A percentile compares a stretch with the other conserved stretches of the same genome.
Evolutionary conservation across 2,797 vertebrate species (phyloP).

Genomic region (Poeciliopsis presidionis): DNA sequence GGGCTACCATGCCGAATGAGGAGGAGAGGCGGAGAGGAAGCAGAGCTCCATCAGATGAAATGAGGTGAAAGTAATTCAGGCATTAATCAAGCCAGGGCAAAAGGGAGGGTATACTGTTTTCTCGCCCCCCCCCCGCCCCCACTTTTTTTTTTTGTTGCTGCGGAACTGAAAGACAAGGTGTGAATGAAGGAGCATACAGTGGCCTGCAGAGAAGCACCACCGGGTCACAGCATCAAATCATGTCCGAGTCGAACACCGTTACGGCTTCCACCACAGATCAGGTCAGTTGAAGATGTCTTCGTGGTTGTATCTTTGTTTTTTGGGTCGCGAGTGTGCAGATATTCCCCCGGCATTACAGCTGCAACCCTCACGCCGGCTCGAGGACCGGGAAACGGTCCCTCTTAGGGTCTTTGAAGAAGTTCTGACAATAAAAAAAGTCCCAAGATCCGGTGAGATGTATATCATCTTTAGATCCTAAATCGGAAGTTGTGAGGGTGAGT

Average conservation of each 20-base stretch:
- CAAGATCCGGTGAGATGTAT: conserved; percentile 68
- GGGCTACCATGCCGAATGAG: conserved; percentile 85
- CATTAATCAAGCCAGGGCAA: conserved; percentile 87
- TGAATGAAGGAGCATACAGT: conserved; percentile 84
- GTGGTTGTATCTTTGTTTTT: background rate
- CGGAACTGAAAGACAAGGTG: conserved; percentile 84
- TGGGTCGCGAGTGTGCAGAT: conserved; percentile 10
- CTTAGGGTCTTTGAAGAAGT: conserved; percentile 23
- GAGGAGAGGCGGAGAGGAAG: conserved; percentile 87
- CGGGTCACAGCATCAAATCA: conserved; percentile 80
- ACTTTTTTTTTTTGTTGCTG: conserved; percentile 57
- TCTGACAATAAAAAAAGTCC: conserved; percentile 9
- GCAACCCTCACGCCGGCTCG: conserved; percentile 7
- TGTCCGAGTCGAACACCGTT: conserved; percentile 81
- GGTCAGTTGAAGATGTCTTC: conserved; percentile 77
- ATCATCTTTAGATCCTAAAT: conserved; percentile 73
- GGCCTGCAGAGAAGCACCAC: conserved; percentile 78
- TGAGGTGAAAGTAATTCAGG: conserved; percentile 90
- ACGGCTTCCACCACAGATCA: conserved; percentile 79
- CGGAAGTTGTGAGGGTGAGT: conserved; percentile 74
- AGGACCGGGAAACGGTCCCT: conserved; percentile 16
- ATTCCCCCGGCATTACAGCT: conserved; percentile 13
- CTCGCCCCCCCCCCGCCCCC: conserved; percentile 54
- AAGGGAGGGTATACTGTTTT: conserved; percentile 81
- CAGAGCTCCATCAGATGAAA: conserved; percentile 87